Conservation (phyloP, 2,797 vertebrate genomes). For the Acanthis flammea region DNA sequence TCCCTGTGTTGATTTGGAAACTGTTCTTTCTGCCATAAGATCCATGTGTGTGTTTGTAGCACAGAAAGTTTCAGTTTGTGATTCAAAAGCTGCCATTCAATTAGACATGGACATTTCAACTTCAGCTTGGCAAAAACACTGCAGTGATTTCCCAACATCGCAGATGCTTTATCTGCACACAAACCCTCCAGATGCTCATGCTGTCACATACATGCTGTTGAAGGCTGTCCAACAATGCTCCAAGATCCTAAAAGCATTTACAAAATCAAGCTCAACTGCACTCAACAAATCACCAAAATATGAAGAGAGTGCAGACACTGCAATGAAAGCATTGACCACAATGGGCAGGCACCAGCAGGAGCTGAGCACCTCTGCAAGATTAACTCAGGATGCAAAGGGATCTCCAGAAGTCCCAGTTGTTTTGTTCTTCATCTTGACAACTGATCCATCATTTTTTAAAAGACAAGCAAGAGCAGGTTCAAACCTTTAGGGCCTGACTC, state of each 20-base stretch:
- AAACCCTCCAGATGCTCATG: slow-evolving; percentile 52
- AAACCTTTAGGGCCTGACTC: neutral
- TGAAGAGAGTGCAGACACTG: neutral
- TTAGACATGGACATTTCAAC: slow-evolving; percentile 50
- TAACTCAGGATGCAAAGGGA: neutral
- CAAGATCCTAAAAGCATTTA: slow-evolving; percentile 38
- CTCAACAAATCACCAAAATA: neutral
- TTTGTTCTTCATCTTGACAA: slow-evolving; percentile 5
- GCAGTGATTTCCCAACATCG: slow-evolving; percentile 45
- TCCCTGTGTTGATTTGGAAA: slow-evolving; percentile 58
- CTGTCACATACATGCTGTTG: neutral
- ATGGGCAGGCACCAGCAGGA: neutral
- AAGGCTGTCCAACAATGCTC: slow-evolving; percentile 35
- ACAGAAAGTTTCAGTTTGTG: slow-evolving; percentile 30
- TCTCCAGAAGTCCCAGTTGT: neutral
- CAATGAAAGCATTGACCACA: neutral
- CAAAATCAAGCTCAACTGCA: slow-evolving; percentile 6
- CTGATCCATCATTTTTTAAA: neutral
- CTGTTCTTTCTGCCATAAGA: slow-evolving; percentile 16
- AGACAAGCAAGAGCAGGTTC: neutral
- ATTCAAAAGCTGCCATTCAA: slow-evolving; percentile 29
- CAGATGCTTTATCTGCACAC: slow-evolving; percentile 63
- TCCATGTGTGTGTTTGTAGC: slow-evolving; percentile 1
- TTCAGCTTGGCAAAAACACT: slow-evolving; percentile 54
- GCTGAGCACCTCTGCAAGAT: neutral